Evolutionary conservation across 2,797 vertebrate species (phyloP).

Genomic region (Acanthornis magna): DNA sequence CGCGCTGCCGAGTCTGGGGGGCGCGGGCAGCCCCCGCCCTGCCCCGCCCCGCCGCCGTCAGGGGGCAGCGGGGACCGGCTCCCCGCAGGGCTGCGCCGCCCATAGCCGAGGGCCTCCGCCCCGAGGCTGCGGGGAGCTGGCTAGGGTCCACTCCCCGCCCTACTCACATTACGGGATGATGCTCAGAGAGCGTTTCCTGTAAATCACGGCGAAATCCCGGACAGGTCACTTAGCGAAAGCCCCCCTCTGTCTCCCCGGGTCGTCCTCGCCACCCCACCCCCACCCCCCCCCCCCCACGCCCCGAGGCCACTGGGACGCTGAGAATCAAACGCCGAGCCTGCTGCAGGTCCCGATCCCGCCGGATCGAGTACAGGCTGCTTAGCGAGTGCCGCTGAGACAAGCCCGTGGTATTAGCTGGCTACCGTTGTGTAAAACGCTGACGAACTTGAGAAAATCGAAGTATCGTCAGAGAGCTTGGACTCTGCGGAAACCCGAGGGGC

Average conservation of each 20-base stretch:
- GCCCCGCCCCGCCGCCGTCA: no score
- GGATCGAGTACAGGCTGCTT: background rate
- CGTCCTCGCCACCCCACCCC: background rate
- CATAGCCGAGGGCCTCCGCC: no score
- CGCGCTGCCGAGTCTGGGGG: background rate
- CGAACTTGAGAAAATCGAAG: background rate
- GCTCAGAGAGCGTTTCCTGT: background rate
- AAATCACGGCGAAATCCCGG: background rate
- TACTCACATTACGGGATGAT: background rate
- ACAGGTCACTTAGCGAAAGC: background rate
- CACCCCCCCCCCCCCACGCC: no score
- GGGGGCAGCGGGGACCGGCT: background rate
- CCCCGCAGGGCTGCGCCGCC: background rate
- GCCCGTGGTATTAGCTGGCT: rapidly evolving
- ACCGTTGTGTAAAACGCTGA: no score
- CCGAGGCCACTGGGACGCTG: background rate
- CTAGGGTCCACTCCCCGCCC: background rate
- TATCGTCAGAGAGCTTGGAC: no score
- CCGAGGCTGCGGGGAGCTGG: background rate
- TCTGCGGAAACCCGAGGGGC: background rate
- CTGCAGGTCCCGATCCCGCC: background rate
- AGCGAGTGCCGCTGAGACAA: background rate
- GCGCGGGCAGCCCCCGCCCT: background rate
- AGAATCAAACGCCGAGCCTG: background rate
- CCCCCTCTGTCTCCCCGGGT: background rate